A percentile compares a stretch with the other conserved stretches of the same genome.
phyloP scores from a whole-genome alignment of 2,113 vertebrate genomes.

The Podarcis muralis region DNA sequence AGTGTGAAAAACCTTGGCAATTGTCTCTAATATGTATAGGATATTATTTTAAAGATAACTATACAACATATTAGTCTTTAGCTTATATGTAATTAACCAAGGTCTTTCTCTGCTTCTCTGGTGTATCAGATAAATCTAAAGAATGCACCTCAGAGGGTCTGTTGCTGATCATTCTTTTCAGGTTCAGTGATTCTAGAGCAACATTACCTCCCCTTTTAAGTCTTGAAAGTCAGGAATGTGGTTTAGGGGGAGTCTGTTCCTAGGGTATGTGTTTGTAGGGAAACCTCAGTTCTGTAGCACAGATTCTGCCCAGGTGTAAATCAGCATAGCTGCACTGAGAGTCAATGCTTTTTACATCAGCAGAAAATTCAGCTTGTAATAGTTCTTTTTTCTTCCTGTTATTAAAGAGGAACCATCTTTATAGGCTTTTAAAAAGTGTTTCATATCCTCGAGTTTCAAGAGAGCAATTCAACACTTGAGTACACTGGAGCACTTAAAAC shows the following conservation, averaged over 20 bases:
- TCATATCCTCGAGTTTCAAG: slow-evolving; percentile 56
- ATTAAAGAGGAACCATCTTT: slow-evolving; percentile 53
- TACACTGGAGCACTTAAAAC: slow-evolving; percentile 49
- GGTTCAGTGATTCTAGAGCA: slow-evolving; percentile 45
- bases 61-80: neutral
- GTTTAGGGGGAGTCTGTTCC: slow-evolving; percentile 15
- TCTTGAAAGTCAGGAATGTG: slow-evolving; percentile 15
- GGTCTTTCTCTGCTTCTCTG: neutral
- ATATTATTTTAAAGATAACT: neutral
- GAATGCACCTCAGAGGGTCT: neutral
- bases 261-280: slow-evolving; percentile 17
- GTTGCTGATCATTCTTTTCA: slow-evolving; percentile 15
- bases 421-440: slow-evolving; percentile 54
- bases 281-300: slow-evolving; percentile 16
- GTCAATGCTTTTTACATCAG: slow-evolving; percentile 35
- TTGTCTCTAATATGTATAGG: neutral
- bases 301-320: slow-evolving; percentile 27
- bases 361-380: slow-evolving; percentile 38
- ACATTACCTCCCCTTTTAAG: slow-evolving; percentile 26
- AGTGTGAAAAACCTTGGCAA: neutral
- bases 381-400: slow-evolving; percentile 11
- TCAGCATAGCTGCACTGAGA: neutral
- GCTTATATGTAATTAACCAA: neutral
- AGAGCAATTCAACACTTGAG: slow-evolving; percentile 42
- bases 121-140: slow-evolving; percentile 46